Evolutionary conservation across 2,888 invertebrate species (phyloP).

Genomic region (Drosophila acutilabella): DNA sequence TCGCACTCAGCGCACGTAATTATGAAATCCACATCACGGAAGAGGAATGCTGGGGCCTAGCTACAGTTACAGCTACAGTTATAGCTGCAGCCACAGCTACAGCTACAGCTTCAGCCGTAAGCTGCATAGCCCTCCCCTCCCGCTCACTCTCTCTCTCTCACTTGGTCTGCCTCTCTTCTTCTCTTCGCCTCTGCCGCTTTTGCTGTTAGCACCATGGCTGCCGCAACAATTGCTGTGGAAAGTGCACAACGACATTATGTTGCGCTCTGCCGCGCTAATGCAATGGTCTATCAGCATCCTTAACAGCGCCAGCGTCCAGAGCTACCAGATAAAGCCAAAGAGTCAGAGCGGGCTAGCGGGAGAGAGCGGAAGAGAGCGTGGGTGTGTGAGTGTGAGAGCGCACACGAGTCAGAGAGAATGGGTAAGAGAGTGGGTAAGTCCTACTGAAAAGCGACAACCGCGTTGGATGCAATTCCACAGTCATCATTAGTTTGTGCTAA

Average conservation of each 20-base stretch:
- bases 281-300: slow-evolving; percentile 67
- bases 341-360: slow-evolving; percentile 3
- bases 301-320: slow-evolving; percentile 55
- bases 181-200: too few species aligned
- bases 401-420: neutral
- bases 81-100: slow-evolving; percentile 3
- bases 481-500: slow-evolving; percentile 72
- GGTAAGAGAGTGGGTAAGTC: neutral
- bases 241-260: slow-evolving; percentile 75
- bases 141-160: neutral
- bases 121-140: slow-evolving; percentile 35
- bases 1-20: slow-evolving; percentile 76
- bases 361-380: neutral
- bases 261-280: slow-evolving; percentile 74
- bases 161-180: too few species aligned
- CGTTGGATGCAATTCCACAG: slow-evolving; percentile 62
- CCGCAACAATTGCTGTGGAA: slow-evolving; percentile 68
- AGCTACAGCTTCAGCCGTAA: slow-evolving; percentile 37
- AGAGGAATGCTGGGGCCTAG: slow-evolving; percentile 35
- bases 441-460: slow-evolving; percentile 50
- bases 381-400: slow-evolving; percentile 1
- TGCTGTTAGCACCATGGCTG: slow-evolving; percentile 52
- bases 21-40: slow-evolving; percentile 66
- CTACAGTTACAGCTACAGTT: slow-evolving; percentile 27
- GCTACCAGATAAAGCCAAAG: slow-evolving; percentile 47